Percentiles rank a stretch among this genome's conserved stretches.
Conservation (phyloP, 92 coral and sea anemone species). For the Meandrina meandrites region DNA sequence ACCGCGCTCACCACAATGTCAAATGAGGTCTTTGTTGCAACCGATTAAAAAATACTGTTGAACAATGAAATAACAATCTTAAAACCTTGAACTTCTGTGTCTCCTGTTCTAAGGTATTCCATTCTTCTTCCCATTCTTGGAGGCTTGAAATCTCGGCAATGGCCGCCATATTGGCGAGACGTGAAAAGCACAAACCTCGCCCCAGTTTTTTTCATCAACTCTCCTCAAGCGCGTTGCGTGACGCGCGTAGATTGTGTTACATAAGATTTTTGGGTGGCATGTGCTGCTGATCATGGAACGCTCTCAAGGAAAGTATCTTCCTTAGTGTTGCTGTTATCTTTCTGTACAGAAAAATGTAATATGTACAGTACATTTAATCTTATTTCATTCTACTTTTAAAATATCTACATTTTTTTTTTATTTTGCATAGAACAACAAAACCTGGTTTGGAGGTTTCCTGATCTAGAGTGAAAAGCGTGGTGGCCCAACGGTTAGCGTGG, state of each 20-base stretch:
- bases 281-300: no score
- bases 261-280: no score
- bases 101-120: constrained; percentile 82
- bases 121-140: constrained; percentile 93
- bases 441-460: no score
- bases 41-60: background rate
- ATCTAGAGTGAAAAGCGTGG: no score
- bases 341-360: no score
- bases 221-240: background rate
- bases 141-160: constrained; percentile 81
- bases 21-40: background rate
- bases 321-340: no score
- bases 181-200: background rate
- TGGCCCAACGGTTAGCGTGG: no score
- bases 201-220: constrained; percentile 17
- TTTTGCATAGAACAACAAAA: no score
- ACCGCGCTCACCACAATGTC: background rate
- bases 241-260: background rate
- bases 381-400: no score
- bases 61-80: background rate
- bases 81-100: constrained; percentile 86
- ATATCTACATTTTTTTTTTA: no score
- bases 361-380: no score
- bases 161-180: constrained; percentile 75
- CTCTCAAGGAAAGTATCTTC: no score